Evolutionary conservation across 2,113 vertebrate species (phyloP).

Genomic region (Nyctereutes procyonoides): DNA sequence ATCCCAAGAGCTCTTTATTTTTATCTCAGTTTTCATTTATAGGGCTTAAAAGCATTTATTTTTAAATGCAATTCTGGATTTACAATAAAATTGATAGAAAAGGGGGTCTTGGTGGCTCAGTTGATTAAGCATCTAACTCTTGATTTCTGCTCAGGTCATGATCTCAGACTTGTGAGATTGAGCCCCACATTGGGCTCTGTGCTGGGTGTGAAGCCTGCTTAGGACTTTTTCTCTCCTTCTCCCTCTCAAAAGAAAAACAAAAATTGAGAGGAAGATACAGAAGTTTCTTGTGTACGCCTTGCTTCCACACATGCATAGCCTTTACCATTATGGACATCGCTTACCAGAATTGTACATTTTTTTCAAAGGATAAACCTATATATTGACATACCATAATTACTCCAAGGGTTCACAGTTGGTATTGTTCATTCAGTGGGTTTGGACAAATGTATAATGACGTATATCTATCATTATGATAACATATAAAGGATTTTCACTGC

Average conservation of each 20-base stretch:
- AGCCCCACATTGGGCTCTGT: not conserved
- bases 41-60: not conserved
- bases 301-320: not conserved
- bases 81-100: not conserved
- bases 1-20: not conserved
- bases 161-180: not conserved
- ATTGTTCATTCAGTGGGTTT: not conserved
- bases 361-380: not conserved
- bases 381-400: not conserved
- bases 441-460: not conserved
- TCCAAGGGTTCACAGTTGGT: not conserved
- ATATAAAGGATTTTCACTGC: not conserved
- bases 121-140: not conserved
- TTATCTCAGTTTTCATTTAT: constrained; percentile 2
- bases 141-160: not conserved
- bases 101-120: not conserved
- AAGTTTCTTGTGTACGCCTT: not conserved
- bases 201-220: not conserved
- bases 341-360: not conserved
- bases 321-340: not conserved
- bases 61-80: not conserved
- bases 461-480: not conserved
- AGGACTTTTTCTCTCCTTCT: not conserved
- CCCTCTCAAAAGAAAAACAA: not conserved
- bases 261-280: not conserved